These are phyloP conservation scores for Spodoptera exigua DNA, from an alignment of 2,888 invertebrate genomes.

Conservation along the genomic window DNA sequence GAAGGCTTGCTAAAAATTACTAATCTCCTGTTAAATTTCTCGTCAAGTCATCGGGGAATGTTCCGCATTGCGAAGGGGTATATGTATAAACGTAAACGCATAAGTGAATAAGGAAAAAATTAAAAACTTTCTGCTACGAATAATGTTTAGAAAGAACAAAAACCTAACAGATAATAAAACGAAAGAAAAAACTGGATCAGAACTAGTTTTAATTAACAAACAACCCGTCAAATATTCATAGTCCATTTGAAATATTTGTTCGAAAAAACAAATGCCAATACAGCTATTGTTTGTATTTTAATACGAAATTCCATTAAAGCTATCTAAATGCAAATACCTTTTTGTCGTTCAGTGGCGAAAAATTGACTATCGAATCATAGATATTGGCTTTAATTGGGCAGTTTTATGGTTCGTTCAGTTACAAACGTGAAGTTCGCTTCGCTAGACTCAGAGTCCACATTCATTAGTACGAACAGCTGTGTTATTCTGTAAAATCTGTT, in stretches of 20 bases:
- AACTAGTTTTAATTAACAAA: too few relatives aligned
- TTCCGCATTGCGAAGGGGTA: too few relatives aligned
- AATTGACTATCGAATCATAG: slow-evolving; percentile 5
- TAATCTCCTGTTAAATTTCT: too few relatives aligned
- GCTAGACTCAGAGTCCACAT: neutral
- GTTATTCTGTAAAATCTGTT: too few relatives aligned
- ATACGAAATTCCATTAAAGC: slow-evolving; percentile 24
- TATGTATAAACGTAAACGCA: too few relatives aligned
- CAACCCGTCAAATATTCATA: slow-evolving; percentile 5
- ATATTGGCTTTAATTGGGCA: slow-evolving; percentile 3
- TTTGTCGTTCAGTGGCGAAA: slow-evolving; percentile 6
- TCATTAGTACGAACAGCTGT: neutral
- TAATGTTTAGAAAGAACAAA: too few relatives aligned
- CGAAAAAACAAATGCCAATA: slow-evolving; percentile 4
- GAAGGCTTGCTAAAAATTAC: too few relatives aligned
- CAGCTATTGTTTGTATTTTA: slow-evolving; percentile 26
- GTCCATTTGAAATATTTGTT: slow-evolving; percentile 17
- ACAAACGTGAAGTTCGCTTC: neutral
- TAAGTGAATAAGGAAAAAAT: too few relatives aligned
- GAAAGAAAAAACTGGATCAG: too few relatives aligned
- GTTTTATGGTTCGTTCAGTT: neutral
- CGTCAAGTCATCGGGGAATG: too few relatives aligned
- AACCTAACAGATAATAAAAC: too few relatives aligned
- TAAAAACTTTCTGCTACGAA: too few relatives aligned
- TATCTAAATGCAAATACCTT: slow-evolving; percentile 32